A percentile compares a stretch with the other conserved stretches of the same genome.
These are phyloP conservation scores for Drymodes brunneopygia DNA, from an alignment of 2,113 vertebrate species.

Conservation along the genomic window DNA sequence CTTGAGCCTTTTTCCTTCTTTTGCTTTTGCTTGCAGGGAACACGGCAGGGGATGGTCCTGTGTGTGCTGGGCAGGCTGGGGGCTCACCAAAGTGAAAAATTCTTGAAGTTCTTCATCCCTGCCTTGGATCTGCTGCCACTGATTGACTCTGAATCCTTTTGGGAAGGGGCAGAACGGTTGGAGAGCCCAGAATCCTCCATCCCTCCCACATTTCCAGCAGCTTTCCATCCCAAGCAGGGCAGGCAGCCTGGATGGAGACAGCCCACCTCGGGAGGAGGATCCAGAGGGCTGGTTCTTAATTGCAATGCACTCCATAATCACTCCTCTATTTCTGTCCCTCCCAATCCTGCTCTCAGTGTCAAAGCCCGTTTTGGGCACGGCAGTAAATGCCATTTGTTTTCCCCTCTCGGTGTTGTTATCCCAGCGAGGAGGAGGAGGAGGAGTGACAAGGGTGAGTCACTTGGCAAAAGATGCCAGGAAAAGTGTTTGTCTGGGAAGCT, in stretches of 20 bases:
- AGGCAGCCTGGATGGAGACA: background rate
- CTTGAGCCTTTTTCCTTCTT: background rate
- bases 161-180: background rate
- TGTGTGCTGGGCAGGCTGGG: background rate
- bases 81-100: background rate
- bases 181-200: background rate
- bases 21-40: background rate
- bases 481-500: background rate
- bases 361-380: background rate
- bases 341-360: background rate
- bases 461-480: conserved; percentile 2
- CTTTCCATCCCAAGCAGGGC: background rate
- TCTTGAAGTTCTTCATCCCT: background rate
- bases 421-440: background rate
- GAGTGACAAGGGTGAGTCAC: conserved; percentile 16
- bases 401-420: background rate
- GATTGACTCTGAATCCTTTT: background rate
- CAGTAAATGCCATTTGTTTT: conserved; percentile 29
- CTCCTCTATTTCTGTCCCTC: background rate
- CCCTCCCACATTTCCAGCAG: background rate
- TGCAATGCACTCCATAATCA: background rate
- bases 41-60: background rate
- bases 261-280: background rate
- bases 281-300: background rate
- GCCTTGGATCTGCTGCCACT: background rate